Conservation (phyloP, 2,797 vertebrate genomes). For the Eulemur rubriventer region DNA sequence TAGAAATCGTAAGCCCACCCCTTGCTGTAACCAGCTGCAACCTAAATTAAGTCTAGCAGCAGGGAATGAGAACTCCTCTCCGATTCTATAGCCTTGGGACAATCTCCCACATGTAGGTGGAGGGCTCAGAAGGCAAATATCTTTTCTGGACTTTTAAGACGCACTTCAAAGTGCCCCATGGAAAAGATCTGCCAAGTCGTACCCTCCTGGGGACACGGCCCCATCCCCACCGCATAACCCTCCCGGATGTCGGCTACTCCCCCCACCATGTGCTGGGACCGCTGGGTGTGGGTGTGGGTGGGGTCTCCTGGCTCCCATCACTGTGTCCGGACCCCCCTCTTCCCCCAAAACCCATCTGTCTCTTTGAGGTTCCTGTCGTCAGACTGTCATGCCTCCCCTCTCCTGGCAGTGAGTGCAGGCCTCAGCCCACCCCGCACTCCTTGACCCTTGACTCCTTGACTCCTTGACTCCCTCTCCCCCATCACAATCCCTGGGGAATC, state of each 20-base stretch:
- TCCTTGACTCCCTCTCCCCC: too few relatives aligned
- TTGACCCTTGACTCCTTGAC: neutral
- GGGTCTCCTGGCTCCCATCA: neutral
- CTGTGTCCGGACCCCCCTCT: neutral
- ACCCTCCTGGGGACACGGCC: neutral
- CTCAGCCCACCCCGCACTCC: too few relatives aligned
- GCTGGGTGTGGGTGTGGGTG: fast-evolving
- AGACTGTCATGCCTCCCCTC: fast-evolving
- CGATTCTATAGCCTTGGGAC: neutral
- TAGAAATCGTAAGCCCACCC: neutral
- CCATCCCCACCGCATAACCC: neutral
- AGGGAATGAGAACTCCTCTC: neutral
- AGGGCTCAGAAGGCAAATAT: fast-evolving
- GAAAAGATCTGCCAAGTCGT: fast-evolving
- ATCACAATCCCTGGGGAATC: neutral
- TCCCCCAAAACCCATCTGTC: neutral
- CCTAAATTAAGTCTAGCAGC: neutral
- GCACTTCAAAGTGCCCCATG: too few relatives aligned
- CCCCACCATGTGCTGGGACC: neutral
- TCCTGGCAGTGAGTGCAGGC: neutral
- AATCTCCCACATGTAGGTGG: fast-evolving
- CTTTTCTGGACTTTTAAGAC: fast-evolving
- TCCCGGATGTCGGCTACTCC: fast-evolving
- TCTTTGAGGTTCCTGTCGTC: neutral
- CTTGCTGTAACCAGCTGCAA: neutral